Conservation (phyloP, 2,113 vertebrate genomes). For the Chaetops frenatus region DNA sequence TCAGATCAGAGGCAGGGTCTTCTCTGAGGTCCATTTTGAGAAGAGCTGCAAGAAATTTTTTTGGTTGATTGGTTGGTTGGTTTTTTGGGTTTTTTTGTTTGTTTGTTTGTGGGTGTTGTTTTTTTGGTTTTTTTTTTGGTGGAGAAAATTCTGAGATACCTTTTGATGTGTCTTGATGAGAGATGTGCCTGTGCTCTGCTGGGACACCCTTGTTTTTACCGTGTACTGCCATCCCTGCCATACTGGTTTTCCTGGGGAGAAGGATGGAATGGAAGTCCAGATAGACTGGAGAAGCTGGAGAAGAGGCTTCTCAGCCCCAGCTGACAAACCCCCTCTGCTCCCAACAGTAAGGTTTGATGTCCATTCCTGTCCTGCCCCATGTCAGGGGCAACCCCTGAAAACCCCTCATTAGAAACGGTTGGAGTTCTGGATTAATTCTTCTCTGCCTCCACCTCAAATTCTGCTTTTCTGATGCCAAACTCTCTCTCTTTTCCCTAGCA, state of each 20-base stretch:
- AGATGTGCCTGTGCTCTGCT: neutral
- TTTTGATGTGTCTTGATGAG: neutral
- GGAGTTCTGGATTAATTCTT: neutral
- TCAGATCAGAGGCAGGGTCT: neutral
- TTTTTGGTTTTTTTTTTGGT: neutral
- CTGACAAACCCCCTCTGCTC: neutral
- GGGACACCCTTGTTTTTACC: neutral
- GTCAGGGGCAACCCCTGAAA: neutral
- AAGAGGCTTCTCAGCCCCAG: neutral
- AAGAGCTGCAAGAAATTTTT: neutral
- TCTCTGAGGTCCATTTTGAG: neutral
- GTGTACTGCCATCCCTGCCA: neutral
- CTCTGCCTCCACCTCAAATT: neutral
- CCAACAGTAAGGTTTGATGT: neutral
- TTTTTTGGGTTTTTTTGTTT: neutral
- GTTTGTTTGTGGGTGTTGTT: too few relatives aligned
- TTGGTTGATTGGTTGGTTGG: too few relatives aligned
- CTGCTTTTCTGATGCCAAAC: neutral
- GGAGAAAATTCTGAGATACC: neutral
- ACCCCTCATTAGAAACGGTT: neutral
- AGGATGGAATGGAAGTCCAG: neutral
- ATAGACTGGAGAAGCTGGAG: neutral
- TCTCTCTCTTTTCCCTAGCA: neutral
- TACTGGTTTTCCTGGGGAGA: neutral
- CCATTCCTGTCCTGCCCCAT: neutral